Base-by-base conservation (phyloP, 2,888 invertebrate species). In the Lithophane ornitopus region DNA sequence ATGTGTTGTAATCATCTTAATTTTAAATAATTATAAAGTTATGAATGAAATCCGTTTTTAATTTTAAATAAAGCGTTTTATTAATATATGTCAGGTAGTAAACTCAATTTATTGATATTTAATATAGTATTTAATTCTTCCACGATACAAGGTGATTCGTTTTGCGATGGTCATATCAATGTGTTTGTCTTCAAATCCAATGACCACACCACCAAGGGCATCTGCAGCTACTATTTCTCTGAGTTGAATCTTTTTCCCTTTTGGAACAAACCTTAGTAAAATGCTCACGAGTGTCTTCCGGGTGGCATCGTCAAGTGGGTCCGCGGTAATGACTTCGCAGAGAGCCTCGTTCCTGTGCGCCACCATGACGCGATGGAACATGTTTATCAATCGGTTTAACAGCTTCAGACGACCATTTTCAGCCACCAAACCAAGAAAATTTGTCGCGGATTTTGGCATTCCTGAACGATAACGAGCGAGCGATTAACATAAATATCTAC, bases 311-410 rank as follows among this genome's bases (percentile, higher is more conserved):
- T 94, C 94, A 0, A 95, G 91, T 8, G 94, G 93, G 44, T 92
- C 91, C 2, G 95, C 95, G 2, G 95, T 95, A 68, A 95, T 95
- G 0, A 95, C 94, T 81, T 95, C 95, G 76, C 95, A 95, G 1
- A 94, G 83, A 3, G 94, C 94, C 67, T 95, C 93, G 28, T 95
- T 94, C 56, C 94, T 92, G 74, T 96, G 95, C 0, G 95, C 95
- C 8, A 94, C 92, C 96, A 96, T 95, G 2, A 95, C 92, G 0
- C 87, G 74, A 0, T 91, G 86, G 79, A 93, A 95, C 90, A 93
- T 89, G 16, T 62, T 92, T 46, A 95, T 92, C 90, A 96, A 95
- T 41, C 91, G 91, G 56, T 88, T 88, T 22, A 95, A 87, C 74
- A 90, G 78, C 82, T 94, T 95, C 26, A 96, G 80, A 14, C 96